Percentiles rank a stretch among this genome's conserved stretches.
These are phyloP conservation scores for Siderastrea siderea DNA, from an alignment of 92 coral and sea anemone genomes.

Conservation along the genomic window DNA sequence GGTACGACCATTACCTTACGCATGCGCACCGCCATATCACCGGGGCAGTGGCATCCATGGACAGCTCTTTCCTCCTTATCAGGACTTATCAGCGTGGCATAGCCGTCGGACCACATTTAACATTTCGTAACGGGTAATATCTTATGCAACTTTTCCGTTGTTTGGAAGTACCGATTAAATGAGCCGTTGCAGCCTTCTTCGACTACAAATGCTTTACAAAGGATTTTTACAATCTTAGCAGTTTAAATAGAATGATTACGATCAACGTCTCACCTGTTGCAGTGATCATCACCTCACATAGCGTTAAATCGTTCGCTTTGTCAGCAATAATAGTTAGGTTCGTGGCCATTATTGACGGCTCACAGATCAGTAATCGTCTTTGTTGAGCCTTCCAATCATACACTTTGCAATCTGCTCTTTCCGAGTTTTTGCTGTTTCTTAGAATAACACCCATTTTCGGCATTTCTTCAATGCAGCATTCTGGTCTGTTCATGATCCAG, in stretches of 20 bases:
- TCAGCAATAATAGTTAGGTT: slow-evolving; percentile 46
- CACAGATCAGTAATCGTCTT: slow-evolving; percentile 54
- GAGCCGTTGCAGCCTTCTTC: neutral
- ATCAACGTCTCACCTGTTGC: slow-evolving; percentile 59
- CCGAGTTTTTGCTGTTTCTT: slow-evolving; percentile 15
- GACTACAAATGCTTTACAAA: too few relatives aligned
- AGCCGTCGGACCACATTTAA: too few relatives aligned
- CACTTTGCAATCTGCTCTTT: slow-evolving; percentile 47
- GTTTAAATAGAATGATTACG: neutral
- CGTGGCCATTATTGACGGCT: slow-evolving; percentile 53
- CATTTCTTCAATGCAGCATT: slow-evolving; percentile 60
- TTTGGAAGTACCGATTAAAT: too few relatives aligned
- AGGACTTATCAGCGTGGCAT: too few relatives aligned
- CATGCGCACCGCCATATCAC: too few relatives aligned
- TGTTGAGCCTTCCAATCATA: slow-evolving; percentile 29
- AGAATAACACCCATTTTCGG: slow-evolving; percentile 46
- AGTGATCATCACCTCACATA: slow-evolving; percentile 72
- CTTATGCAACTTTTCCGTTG: too few relatives aligned
- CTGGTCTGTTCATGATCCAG: slow-evolving; percentile 52
- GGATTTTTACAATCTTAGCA: too few relatives aligned
- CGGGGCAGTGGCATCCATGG: too few relatives aligned
- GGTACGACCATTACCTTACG: too few relatives aligned
- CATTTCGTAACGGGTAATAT: too few relatives aligned
- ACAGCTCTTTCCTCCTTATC: too few relatives aligned
- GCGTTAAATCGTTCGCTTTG: slow-evolving; percentile 19